These are phyloP conservation scores for Rhynchomys soricoides DNA, from an alignment of 2,113 vertebrate species.

Conservation along the genomic window DNA sequence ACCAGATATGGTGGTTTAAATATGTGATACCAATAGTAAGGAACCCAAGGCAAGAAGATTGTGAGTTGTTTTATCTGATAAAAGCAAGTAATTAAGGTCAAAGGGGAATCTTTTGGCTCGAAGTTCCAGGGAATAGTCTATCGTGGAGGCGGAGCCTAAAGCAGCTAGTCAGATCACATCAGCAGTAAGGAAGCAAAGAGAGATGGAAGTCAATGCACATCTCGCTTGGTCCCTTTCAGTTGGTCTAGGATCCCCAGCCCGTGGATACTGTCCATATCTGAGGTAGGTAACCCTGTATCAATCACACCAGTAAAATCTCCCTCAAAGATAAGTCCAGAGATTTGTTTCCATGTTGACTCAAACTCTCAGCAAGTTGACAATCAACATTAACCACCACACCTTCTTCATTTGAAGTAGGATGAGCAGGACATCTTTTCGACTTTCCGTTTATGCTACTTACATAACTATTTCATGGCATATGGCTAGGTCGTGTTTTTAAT, in stretches of 20 bases:
- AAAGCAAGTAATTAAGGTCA: background rate
- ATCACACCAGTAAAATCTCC: background rate
- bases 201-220: background rate
- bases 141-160: background rate
- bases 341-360: background rate
- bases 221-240: background rate
- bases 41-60: too few species aligned
- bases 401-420: background rate
- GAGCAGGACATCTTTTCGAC: background rate
- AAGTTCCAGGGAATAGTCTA: background rate
- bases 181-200: background rate
- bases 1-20: too few species aligned
- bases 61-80: too few species aligned
- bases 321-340: background rate
- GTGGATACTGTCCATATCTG: background rate
- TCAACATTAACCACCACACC: background rate
- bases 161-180: background rate
- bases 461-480: background rate
- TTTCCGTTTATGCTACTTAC: background rate
- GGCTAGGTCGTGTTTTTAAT: conserved; percentile 11
- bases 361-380: background rate
- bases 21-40: too few species aligned
- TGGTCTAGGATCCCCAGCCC: background rate
- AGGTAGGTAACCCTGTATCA: background rate
- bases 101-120: background rate